A percentile compares a stretch with the other conserved stretches of the same genome.
Conservation (phyloP, 2,113 vertebrate genomes). For the Microtus richardsoni region DNA sequence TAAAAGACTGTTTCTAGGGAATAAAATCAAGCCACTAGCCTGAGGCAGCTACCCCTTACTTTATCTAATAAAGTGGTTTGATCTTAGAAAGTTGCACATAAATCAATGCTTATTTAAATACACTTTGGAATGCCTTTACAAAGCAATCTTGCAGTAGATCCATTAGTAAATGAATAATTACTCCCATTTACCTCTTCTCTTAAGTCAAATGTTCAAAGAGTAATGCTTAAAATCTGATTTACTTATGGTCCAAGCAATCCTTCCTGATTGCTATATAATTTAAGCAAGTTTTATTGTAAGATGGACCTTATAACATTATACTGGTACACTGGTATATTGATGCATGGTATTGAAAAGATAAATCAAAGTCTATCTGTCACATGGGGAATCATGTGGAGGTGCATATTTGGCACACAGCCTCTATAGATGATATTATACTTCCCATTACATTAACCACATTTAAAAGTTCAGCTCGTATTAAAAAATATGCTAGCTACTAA, state of each 20-base stretch:
- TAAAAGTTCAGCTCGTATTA: not conserved
- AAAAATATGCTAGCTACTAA: not conserved
- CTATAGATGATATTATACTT: not conserved
- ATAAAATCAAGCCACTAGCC: conserved; percentile 48
- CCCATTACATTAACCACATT: not conserved
- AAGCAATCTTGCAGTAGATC: conserved; percentile 42
- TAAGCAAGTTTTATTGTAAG: conserved; percentile 38
- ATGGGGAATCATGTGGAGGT: not conserved
- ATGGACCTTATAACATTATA: not conserved
- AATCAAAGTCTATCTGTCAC: not conserved
- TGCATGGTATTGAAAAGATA: not conserved
- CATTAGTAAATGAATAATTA: conserved; percentile 59
- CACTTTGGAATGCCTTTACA: conserved; percentile 26
- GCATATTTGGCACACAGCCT: not conserved
- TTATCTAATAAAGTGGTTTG: conserved; percentile 64
- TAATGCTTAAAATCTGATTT: conserved; percentile 56
- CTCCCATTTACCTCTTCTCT: conserved; percentile 37
- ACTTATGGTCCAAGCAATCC: conserved; percentile 10
- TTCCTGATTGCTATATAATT: not conserved
- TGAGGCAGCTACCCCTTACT: not conserved
- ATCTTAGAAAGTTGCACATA: conserved; percentile 53
- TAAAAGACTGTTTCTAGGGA: not conserved
- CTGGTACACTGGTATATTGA: not conserved
- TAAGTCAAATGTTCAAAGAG: conserved; percentile 52
- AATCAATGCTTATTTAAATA: conserved; percentile 64